Base-by-base conservation (phyloP, 2,888 invertebrate species). In the Sympetrum striolatum region DNA sequence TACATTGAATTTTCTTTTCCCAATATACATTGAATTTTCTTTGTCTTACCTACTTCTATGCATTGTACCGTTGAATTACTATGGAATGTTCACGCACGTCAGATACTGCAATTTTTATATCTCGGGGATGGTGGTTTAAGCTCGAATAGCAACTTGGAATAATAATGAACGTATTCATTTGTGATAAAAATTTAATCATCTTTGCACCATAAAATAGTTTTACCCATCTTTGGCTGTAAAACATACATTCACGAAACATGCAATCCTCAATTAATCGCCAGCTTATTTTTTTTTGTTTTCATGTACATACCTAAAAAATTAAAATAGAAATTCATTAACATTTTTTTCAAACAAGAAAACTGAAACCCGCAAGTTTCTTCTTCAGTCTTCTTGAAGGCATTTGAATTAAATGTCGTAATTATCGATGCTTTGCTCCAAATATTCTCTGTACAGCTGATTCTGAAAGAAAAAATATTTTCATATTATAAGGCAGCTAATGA, bases 371-470 rank as follows among this genome's bases (percentile, higher is more conserved):
- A 35, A 58, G 48, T 81, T 48, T 37, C 37, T 37, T 86, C 86
- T 37, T 86, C 58, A 60, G 60, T 86, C 60, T 60, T 86, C 86
- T 37, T 22, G 86, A 86, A 25, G 60, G 60, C 64, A 60, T 37
- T 58, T 4, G 10, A 25, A 90, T 92, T 91, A 93, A 53, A 94
- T 93, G 92, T 95, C 94, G 91, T 94, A 94, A 39, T 94, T 94
- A n/a, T 93, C 94, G 35, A 94, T 94, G 92, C 94, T 94, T 92
- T 95, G 94, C 91, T 94, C 93, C 91, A 95, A 93, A 91, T 95
- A 95, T 91, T 95, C 94, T 90, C 93, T 92, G 92, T 95, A 95
- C 39, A 95, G 92, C 22, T 93, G 93, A 93, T 94, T 93, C 94
- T 94, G 93, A 37, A 93, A 93, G 90, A 90, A 91, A 90, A 48